Percentiles rank a stretch among this genome's conserved stretches.
Conservation (phyloP, 2,113 vertebrate genomes). For the Himantopus leucocephalus region DNA sequence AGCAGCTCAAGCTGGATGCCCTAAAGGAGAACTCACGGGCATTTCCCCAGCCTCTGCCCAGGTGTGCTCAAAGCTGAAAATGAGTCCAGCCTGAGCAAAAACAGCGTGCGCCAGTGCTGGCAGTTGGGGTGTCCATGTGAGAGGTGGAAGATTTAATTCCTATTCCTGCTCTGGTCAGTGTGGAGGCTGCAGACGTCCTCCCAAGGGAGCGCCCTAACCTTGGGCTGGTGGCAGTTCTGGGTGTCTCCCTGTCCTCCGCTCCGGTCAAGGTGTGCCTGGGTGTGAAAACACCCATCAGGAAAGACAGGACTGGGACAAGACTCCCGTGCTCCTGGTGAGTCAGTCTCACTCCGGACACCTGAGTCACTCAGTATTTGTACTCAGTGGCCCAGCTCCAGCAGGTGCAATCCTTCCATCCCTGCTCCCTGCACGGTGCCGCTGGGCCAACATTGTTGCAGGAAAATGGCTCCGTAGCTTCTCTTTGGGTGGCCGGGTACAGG, state of each 20-base stretch:
- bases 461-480: background rate
- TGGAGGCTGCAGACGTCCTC: background rate
- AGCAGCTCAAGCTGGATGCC: background rate
- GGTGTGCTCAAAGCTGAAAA: background rate
- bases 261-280: background rate
- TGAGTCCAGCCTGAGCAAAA: background rate
- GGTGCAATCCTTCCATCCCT: background rate
- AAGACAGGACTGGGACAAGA: background rate
- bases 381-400: background rate
- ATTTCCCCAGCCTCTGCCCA: background rate
- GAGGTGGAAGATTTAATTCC: background rate
- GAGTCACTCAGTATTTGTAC: background rate
- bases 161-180: background rate
- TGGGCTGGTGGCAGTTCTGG: background rate
- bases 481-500: background rate
- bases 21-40: background rate
- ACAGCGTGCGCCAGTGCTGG: background rate
- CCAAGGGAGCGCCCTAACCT: too few species aligned
- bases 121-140: background rate
- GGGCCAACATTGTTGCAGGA: background rate
- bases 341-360: background rate
- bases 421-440: fast-evolving
- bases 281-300: background rate
- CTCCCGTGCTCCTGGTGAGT: background rate
- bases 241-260: background rate